These are phyloP conservation scores for Flexamia atlantica DNA, from an alignment of 2,888 invertebrate species.

Conservation along the genomic window DNA sequence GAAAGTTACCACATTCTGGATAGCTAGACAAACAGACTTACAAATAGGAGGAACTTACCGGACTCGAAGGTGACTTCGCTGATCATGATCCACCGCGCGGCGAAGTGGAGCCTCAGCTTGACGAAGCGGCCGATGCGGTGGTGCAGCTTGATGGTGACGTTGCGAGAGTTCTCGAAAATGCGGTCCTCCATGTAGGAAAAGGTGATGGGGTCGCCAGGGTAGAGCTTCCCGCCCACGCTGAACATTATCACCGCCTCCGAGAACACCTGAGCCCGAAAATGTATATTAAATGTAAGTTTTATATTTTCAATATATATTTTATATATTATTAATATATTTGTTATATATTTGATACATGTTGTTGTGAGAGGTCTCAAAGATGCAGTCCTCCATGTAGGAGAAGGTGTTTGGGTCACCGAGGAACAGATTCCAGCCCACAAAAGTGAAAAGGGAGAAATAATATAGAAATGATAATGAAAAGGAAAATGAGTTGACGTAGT, in stretches of 20 bases:
- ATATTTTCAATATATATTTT: too few relatives aligned
- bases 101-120: constrained; percentile 86
- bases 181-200: constrained; percentile 85
- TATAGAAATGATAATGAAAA: too few relatives aligned
- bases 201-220: constrained; percentile 86
- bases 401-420: too few relatives aligned
- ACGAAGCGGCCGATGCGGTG: constrained; percentile 90
- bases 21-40: too few relatives aligned
- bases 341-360: too few relatives aligned
- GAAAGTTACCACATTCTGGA: too few relatives aligned
- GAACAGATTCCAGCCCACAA: too few relatives aligned
- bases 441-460: too few relatives aligned
- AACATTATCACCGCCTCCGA: constrained; percentile 88
- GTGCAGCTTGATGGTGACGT: constrained; percentile 89
- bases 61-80: constrained; percentile 94
- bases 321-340: too few relatives aligned
- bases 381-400: too few relatives aligned
- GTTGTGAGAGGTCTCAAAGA: too few relatives aligned
- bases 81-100: constrained; percentile 92
- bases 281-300: neutral
- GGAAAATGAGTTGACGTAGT: too few relatives aligned
- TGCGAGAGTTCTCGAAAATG: constrained; percentile 88
- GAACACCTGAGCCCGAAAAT: constrained; percentile 81
- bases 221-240: constrained; percentile 88
- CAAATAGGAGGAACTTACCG: constrained; percentile 77